Base-by-base conservation (phyloP, 2,888 invertebrate genomes). In the Caenorhabditis parvicauda region DNA sequence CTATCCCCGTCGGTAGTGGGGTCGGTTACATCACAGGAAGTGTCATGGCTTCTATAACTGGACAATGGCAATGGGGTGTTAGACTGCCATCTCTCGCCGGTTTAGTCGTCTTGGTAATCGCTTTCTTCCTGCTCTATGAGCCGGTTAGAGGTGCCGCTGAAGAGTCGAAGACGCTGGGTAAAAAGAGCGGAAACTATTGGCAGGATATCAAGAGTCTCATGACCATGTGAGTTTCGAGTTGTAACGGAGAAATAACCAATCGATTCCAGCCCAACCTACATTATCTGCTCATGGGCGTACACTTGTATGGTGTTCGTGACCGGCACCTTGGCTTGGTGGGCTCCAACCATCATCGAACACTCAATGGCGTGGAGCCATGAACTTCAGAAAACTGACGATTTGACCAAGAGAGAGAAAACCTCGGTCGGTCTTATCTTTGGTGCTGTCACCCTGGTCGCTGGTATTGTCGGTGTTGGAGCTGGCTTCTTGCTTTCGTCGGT, bases 221-320 rank as follows among this genome's bases (percentile, higher is more conserved):
- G 17, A 38, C 35, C 19, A 54, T 59, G 54, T 59, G 19, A 2
- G 9, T 12, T 39, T 48, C 22, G 14, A 24, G 9, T 24, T 6
- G 9, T 38, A 24, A 38, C 14, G 14, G 14, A 19, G 29, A 38
- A n/a, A n/a, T n/a, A n/a, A n/a, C n/a, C 19, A 12, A 17, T 6
- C 17, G 19, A 5, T 61, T 72, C 56, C 47, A 79, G 91, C 82
- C 88, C 87, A 52, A 95, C 93, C 70, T 98, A 94, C 82, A 89
- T 98, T 87, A 85, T 91, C 71, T 91, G 93, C 1, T 91, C 95
- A 1, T 85, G 88, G 29, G 96, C 94, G 49, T 96, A 96, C 83
- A 98, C 96, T 0, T 93, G 93, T 82, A 95, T 98, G n/a, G 90
- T 95, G 5, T 99, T 96, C 83, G 95, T 95, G 24, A 89, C 95